Evolutionary conservation across 2,113 vertebrate genomes (phyloP).

Genomic region (Chaenocephalus aceratus): DNA sequence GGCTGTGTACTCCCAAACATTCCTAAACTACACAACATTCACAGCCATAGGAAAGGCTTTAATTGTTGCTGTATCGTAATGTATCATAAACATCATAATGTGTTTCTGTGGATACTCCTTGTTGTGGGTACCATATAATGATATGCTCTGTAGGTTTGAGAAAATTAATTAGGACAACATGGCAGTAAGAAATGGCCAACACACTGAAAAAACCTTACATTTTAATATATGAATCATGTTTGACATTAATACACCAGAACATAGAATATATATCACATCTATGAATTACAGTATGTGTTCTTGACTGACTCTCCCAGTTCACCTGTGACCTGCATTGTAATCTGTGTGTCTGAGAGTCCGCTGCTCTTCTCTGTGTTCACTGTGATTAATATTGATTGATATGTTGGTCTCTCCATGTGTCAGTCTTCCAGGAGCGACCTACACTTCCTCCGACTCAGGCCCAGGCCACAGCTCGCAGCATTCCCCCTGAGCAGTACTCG

Average conservation of each 20-base stretch:
- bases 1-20: no score
- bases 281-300: background rate
- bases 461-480: constrained; percentile 86
- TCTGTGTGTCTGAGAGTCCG: background rate
- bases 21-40: no score
- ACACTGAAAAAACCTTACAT: no score
- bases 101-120: no score
- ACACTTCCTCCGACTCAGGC: constrained; percentile 89
- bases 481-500: constrained; percentile 83
- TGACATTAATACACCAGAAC: background rate
- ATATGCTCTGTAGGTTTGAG: background rate
- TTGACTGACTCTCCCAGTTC: background rate
- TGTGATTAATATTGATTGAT: background rate
- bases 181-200: background rate
- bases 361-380: background rate
- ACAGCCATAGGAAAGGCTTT: no score
- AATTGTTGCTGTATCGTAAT: no score
- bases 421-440: constrained; percentile 95
- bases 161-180: background rate
- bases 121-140: no score
- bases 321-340: background rate
- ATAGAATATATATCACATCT: background rate
- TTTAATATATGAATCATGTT: background rate
- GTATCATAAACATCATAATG: no score
- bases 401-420: background rate